phyloP scores from a whole-genome alignment of 2,888 invertebrate genomes.

The Neuroscelio doddi region DNA sequence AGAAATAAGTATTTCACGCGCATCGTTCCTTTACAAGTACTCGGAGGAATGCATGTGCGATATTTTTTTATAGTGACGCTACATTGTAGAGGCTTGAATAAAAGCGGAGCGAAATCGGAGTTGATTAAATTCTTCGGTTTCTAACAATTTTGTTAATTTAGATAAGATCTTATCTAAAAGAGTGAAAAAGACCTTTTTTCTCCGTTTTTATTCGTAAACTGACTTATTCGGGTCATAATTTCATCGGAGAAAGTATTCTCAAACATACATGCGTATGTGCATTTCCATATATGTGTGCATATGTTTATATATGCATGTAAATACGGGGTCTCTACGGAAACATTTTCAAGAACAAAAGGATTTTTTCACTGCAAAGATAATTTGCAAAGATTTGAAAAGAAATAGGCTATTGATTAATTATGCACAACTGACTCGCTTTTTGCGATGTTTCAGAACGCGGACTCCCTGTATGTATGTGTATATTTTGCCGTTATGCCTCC shows the following conservation, averaged over 20 bases:
- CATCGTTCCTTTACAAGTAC: neutral
- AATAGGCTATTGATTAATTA: no score
- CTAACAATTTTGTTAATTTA: no score
- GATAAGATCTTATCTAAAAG: no score
- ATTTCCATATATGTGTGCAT: slow-evolving; percentile 1
- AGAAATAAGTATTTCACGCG: neutral
- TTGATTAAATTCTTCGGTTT: no score
- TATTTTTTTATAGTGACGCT: neutral
- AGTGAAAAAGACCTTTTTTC: no score
- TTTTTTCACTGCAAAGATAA: neutral
- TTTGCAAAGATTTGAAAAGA: neutral
- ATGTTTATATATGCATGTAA: slow-evolving; percentile 2
- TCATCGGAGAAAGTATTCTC: neutral
- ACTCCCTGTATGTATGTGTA: neutral
- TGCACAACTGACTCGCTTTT: no score
- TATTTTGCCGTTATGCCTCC: slow-evolving; percentile 10
- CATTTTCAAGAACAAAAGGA: no score
- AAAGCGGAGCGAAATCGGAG: neutral
- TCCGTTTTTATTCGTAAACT: slow-evolving; percentile 1
- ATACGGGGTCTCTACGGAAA: neutral
- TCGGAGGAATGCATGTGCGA: neutral
- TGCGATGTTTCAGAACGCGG: neutral
- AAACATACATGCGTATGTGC: neutral
- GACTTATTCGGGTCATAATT: neutral
- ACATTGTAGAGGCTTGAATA: neutral